Evolutionary conservation across 2,113 vertebrate species (phyloP), one percentile per base, ranked within the genome.

Genomic region (Engraulis encrasicolus): DNA sequence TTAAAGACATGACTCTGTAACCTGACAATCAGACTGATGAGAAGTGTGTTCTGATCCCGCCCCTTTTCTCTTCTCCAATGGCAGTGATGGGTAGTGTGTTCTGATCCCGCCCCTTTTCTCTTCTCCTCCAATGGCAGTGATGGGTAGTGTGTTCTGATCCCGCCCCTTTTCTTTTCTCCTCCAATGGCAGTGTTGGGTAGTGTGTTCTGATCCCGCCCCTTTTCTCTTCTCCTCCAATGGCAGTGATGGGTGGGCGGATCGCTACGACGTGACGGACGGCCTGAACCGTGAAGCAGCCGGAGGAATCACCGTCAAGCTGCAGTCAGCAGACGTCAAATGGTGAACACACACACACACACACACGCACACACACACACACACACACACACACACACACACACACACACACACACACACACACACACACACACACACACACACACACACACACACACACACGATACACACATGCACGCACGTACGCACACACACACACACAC

Each of bases 261-360:
- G 98, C 54, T 99, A 99, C 0, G 98, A 99, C 0, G 98, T 99
- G 93, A 99, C 98, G 78, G 98, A 99, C 0, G 97, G 98, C 0
- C 99, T 95, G 82, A 96, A 97, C 86, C 95, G 88, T 17, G 98
- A 99, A 94, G 98, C 98, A 0, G 96, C 96, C 0, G 98, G 98
- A 4, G 98, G 98, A 48, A 99, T 99, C 87, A 99, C 98, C 0
- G 99, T 99, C 92, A 99, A 99, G 90, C 97, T 99, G n/a, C 97
- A 99, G 83, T 99, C 98, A 36, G 96, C 97, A 0, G 97, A 99
- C 0, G 98, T 99, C 85, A 97, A 98, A 87, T 99, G 98, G 98
- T 66, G 14, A n/a, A 31, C 58, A 14, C 58, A 31, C 58, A 66
- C 58, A 66, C 58, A 31, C 58, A 31, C 58, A 66, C 58, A 11